Evolutionary conservation across 1,140 invertebrate genomes (phyloP).

Genomic region (Eurosta solidaginis): DNA sequence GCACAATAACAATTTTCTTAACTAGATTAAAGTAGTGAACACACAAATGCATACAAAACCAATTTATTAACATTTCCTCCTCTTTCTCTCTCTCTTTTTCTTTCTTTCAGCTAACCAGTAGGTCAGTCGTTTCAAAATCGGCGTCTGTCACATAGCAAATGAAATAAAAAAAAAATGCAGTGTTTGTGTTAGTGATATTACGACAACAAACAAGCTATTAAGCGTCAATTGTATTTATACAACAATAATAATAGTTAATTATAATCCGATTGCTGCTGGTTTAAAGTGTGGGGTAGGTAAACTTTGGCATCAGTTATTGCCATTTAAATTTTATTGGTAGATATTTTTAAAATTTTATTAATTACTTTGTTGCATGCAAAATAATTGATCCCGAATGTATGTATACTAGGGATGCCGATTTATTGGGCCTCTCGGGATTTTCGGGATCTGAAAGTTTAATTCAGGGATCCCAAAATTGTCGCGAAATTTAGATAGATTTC

Average conservation of each 20-base stretch:
- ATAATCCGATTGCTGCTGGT: not conserved
- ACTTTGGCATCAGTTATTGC: constrained; percentile 10
- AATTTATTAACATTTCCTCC: no score
- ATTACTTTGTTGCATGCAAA: not conserved
- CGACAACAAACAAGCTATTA: not conserved
- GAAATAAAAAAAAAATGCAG: not conserved
- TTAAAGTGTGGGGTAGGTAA: constrained; percentile 10
- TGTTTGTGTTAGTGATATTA: not conserved
- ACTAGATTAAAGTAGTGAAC: no score
- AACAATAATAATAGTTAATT: constrained; percentile 21
- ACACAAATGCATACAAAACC: no score
- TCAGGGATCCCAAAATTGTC: no score
- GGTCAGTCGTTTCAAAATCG: no score
- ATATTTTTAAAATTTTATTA: not conserved
- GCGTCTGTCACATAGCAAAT: not conserved
- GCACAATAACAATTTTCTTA: no score
- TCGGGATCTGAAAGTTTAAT: no score
- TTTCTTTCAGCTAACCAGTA: no score
- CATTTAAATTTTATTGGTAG: not conserved
- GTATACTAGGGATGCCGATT: no score
- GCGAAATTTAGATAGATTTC: no score
- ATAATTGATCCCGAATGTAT: not conserved
- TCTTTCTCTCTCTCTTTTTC: no score
- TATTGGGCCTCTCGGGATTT: no score
- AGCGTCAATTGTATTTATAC: not conserved